Percentiles rank a stretch among this genome's conserved stretches.
These are phyloP conservation scores for Aporrectodea caliginosa DNA, from an alignment of 1,140 invertebrate genomes.

Conservation along the genomic window DNA sequence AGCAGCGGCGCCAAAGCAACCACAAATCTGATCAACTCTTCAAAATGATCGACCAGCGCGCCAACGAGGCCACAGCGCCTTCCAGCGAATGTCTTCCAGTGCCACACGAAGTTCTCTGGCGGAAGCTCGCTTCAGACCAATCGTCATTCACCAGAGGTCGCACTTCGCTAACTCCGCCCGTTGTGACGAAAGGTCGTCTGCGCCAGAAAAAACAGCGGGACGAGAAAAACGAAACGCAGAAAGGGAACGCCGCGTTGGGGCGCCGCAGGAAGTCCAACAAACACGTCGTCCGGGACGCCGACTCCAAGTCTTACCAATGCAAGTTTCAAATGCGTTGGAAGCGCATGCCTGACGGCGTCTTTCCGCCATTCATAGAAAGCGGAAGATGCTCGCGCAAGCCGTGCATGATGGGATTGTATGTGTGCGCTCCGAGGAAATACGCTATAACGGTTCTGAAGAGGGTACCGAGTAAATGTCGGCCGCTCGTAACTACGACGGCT, in stretches of 20 bases:
- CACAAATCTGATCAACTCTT: background rate
- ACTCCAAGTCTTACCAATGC: background rate
- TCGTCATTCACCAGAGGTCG: background rate
- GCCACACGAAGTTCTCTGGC: background rate
- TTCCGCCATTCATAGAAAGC: constrained; percentile 20
- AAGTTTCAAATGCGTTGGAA: constrained; percentile 3
- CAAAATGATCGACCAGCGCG: no score
- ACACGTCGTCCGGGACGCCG: background rate
- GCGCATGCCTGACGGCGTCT: constrained; percentile 18
- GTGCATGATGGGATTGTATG: constrained; percentile 13
- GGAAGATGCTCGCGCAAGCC: constrained; percentile 8
- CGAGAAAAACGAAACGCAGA: background rate
- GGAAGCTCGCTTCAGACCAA: background rate
- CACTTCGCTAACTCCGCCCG: background rate
- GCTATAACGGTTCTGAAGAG: constrained; percentile 18
- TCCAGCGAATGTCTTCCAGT: background rate
- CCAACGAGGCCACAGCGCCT: background rate
- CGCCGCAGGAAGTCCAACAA: background rate
- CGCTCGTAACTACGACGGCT: background rate
- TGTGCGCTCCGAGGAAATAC: constrained; percentile 15
- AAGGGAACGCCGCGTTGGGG: background rate
- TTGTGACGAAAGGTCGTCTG: background rate
- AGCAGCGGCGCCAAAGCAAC: background rate
- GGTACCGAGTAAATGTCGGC: background rate
- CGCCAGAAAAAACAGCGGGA: background rate